phyloP scores from a whole-genome alignment of 2,797 vertebrate species.

The Coilia nasus region DNA sequence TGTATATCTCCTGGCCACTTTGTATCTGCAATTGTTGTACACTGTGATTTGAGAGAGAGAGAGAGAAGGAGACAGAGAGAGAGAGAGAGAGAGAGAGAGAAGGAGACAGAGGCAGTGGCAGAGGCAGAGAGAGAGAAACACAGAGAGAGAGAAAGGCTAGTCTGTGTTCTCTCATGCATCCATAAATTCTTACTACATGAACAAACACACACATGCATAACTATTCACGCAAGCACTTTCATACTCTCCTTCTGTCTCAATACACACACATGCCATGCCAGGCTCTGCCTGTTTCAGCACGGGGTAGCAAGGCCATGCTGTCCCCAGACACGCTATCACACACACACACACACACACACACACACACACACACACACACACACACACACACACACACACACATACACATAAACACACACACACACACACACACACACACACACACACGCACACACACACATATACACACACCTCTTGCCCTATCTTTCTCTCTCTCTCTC shows the following conservation, averaged over 20 bases:
- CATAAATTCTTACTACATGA: background rate
- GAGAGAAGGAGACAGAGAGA: background rate
- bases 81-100: background rate
- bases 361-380: too few relatives aligned
- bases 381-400: too few relatives aligned
- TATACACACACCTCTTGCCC: too few relatives aligned
- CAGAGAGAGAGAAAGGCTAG: background rate
- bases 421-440: too few relatives aligned
- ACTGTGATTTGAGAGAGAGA: background rate
- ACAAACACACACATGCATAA: background rate
- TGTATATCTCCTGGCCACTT: too few relatives aligned
- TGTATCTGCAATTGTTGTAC: too few relatives aligned
- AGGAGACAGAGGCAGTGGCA: background rate
- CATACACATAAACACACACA: too few relatives aligned
- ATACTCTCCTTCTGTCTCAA: background rate
- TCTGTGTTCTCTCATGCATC: background rate
- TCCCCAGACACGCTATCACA: conserved; percentile 20
- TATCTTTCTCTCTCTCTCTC: too few relatives aligned
- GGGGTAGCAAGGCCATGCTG: conserved; percentile 34
- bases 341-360: too few relatives aligned
- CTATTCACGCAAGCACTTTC: background rate
- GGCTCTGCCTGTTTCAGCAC: conserved; percentile 12
- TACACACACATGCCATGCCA: too few relatives aligned
- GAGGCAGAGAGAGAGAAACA: background rate
- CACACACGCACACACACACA: too few relatives aligned